Evolutionary conservation across 2,797 vertebrate species (phyloP), one percentile per base, ranked within the genome.

Genomic region (Hydrocynus forskahlii): DNA sequence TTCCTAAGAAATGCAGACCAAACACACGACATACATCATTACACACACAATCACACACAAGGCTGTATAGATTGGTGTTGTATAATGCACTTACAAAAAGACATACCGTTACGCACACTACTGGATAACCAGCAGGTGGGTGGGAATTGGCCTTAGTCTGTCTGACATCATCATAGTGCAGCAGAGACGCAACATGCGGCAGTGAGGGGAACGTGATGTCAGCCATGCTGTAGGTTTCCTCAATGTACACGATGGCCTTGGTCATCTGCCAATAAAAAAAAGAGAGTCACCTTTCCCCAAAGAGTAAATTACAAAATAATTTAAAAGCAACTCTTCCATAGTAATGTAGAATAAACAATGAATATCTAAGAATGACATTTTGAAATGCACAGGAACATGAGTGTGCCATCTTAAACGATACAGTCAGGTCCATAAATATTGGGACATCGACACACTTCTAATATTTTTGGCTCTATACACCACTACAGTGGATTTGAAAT

Each of bases 201-300:
- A 95, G 88, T 0, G 97, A 97, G 12, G 97, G 97, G 91, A 99
- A 99, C 66, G 97, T 97, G 87, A 97, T 96, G 16, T 97, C 97
- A 0, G 96, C 97, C 96, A 97, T 95, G 87, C 95, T 97, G 91
- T 94, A 95, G 85, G 92, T 92, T 93, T 98, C 97, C 89, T 99
- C 97, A 19, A 99, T 97, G 88, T 97, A 97, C 67, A 98, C 94
- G 69, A 97, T 96, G 25, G 94, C 96, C 90, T 98, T 99, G 83
- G 92, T 92, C 67, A 92, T 86, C 97, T 99, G 90, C 2, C 52
- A 74, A 29, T 21, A 60, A 62, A n/a, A 17, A 63, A 19, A 71
- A 70, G 6, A 71, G 38, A 29, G 17, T 79, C 19, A 23, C 9
- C 0, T 60, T 0, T 43, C 9, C 16, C 4, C 12, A 38, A 0